A percentile compares a stretch with the other conserved stretches of the same genome.
Conservation (phyloP, 2,888 invertebrate genomes). For the Anoncus sp. region DNA sequence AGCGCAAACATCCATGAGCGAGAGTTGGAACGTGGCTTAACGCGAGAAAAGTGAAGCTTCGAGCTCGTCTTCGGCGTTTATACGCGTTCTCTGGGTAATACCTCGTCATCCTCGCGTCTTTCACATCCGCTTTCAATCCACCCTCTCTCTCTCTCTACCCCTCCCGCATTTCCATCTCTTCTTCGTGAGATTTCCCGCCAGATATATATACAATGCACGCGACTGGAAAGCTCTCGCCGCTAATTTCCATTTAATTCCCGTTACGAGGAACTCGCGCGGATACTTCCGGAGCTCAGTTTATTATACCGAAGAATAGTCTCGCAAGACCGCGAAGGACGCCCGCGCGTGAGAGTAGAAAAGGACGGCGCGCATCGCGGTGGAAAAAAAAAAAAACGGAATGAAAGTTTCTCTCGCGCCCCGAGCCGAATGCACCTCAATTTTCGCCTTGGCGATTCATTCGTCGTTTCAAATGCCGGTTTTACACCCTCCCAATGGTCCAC, state of each 20-base stretch:
- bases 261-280: conserved; percentile 30
- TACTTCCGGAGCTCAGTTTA: conserved; percentile 32
- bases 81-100: conserved; percentile 19
- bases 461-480: conserved; percentile 34
- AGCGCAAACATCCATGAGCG: background rate
- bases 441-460: conserved; percentile 47
- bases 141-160: too few relatives aligned
- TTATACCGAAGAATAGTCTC: conserved; percentile 25
- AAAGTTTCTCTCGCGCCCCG: conserved; percentile 11
- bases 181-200: conserved; percentile 6
- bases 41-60: conserved; percentile 9
- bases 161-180: conserved; percentile 18
- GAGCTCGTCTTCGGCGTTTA: conserved; percentile 29
- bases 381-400: conserved; percentile 11
- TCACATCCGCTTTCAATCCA: background rate
- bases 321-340: background rate
- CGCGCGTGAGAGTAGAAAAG: background rate
- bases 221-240: conserved; percentile 33
- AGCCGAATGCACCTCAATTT: conserved; percentile 53
- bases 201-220: conserved; percentile 26
- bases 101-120: conserved; percentile 14
- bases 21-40: conserved; percentile 14
- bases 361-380: background rate
- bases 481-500: conserved; percentile 34
- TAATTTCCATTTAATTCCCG: conserved; percentile 65